Conservation (phyloP, 2,888 invertebrate species). For the Coelopa pilipes region DNA sequence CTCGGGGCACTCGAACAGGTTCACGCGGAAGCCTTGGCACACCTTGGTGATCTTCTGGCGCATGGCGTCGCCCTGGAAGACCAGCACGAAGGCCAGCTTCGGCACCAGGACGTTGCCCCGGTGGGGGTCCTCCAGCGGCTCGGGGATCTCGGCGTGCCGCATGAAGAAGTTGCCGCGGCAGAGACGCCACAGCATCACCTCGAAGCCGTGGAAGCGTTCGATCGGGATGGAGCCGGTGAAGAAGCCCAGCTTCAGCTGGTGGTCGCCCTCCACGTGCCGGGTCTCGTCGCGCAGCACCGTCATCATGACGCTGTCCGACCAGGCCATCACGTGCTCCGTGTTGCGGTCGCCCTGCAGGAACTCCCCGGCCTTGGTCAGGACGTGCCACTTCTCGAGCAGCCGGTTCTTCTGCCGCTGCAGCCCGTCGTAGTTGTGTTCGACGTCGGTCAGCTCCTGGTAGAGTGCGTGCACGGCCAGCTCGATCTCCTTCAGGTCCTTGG, state of each 20-base stretch:
- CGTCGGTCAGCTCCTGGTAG: conserved; percentile 46
- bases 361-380: conserved; percentile 48
- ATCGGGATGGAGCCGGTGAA: conserved; percentile 94
- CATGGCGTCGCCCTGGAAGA: conserved; percentile 82
- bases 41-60: conserved; percentile 83
- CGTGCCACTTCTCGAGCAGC: conserved; percentile 51
- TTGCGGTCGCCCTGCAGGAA: conserved; percentile 48
- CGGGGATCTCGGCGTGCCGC: conserved; percentile 88
- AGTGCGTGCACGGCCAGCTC: conserved; percentile 44
- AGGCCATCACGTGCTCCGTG: conserved; percentile 46
- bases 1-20: conserved; percentile 85
- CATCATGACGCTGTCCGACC: conserved; percentile 51
- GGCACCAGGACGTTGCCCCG: conserved; percentile 28
- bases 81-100: conserved; percentile 86
- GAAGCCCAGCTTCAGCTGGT: conserved; percentile 72
- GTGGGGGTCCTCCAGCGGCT: conserved; percentile 76
- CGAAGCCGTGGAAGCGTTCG: conserved; percentile 91
- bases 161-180: conserved; percentile 95
- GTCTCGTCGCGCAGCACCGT: conserved; percentile 52
- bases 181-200: conserved; percentile 94
- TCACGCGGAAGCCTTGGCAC: conserved; percentile 85
- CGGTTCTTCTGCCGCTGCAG: conserved; percentile 43
- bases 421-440: conserved; percentile 46
- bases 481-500: conserved; percentile 47
- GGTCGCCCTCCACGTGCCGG: neutral